Base-by-base conservation (phyloP, 1,140 invertebrate genomes). In the Solen grandis region DNA sequence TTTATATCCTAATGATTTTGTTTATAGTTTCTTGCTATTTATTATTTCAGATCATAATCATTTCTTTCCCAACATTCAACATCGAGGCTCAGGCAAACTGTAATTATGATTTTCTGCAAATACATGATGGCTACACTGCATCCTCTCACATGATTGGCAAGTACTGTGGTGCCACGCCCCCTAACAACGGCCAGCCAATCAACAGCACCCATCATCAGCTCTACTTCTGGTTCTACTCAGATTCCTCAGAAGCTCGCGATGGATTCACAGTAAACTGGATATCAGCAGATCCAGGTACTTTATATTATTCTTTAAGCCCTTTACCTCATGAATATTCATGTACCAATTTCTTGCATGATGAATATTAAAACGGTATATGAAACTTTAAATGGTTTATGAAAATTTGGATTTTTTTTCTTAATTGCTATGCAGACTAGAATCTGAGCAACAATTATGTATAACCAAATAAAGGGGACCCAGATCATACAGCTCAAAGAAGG, bases 161-260 rank as follows among this genome's bases (percentile, higher is more conserved):
- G 25, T 99, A 95, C 92, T 99, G 97, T 88, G 97, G 97, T 0
- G 93, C 94, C 0, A 94, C 94, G 27, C 90, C 96, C 19, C 89
- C 88, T n/a, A 97, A 80, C 54, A 85, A 85, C 68, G 85, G 90
- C 52, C 83, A 88, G 35, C 78, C 83, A 59, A 83, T 92, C 50
- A 91, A 89, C 97, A 2, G 94, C 94, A 59, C 94, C 95, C 0
- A 95, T 4, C 96, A 97, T 90, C 90, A 94, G 0, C 73, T 90
- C 36, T 89, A 89, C 63, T 41, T 92, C n/a, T 89, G 86, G 87
- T 91, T 92, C 81, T 74, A 84, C 25, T 88, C 90, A 10, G 90
- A 91, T 81, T 55, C 60, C 0, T 88, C 87, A 8, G 55, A 88
- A 3, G 65, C 82, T 0, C 25, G 63, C n/a, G 62, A 87, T 73